These are phyloP conservation scores for Galleria mellonella DNA, from an alignment of 1,140 invertebrate species.

Conservation along the genomic window DNA sequence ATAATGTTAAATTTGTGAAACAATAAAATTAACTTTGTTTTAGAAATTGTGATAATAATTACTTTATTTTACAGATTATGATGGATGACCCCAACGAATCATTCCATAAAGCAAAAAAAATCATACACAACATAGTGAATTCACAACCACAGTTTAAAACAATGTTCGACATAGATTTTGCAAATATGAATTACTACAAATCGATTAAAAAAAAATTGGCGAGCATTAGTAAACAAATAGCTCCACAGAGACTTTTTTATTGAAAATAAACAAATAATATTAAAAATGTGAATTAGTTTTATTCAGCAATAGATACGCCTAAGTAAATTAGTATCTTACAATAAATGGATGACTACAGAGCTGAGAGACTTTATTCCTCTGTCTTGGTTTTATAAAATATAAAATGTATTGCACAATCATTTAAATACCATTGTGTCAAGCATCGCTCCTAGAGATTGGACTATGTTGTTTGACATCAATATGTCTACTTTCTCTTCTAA, in stretches of 20 bases:
- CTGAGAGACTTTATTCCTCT: constrained; percentile 36
- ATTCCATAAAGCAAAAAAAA: constrained; percentile 41
- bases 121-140: constrained; percentile 44
- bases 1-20: no score
- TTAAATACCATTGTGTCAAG: constrained; percentile 96
- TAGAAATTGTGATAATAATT: neutral
- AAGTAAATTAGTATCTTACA: constrained; percentile 44
- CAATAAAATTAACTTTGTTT: no score
- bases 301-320: constrained; percentile 41
- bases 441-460: constrained; percentile 99
- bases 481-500: constrained; percentile 98
- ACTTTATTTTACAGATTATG: constrained; percentile 25
- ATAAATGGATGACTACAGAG: constrained; percentile 25
- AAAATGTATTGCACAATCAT: constrained; percentile 40
- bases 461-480: constrained; percentile 98
- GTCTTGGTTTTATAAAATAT: constrained; percentile 36
- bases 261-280: constrained; percentile 29
- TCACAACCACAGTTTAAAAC: constrained; percentile 39
- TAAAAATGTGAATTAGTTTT: constrained; percentile 40
- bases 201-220: constrained; percentile 28
- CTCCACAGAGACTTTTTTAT: constrained; percentile 45
- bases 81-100: constrained; percentile 47
- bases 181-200: constrained; percentile 31
- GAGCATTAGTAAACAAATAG: constrained; percentile 44
- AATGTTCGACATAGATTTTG: constrained; percentile 57